Conservation (phyloP, 2,888 invertebrate genomes). For the Caenorhabditis doughertyi region DNA sequence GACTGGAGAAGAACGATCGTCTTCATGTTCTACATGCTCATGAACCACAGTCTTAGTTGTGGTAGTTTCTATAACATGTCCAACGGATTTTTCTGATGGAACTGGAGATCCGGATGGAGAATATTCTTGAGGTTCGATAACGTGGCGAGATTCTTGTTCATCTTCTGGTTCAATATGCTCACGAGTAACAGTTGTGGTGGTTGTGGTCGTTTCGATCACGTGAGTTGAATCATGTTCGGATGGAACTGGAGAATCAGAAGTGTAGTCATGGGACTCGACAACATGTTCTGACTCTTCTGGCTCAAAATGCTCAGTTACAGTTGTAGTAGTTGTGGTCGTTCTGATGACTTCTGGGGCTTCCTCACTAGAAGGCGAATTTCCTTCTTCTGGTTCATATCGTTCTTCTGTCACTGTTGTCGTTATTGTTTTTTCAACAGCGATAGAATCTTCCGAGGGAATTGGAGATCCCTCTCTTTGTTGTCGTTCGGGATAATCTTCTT, state of each 20-base stretch:
- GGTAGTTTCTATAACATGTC: slow-evolving; percentile 29
- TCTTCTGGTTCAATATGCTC: slow-evolving; percentile 42
- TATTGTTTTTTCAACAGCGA: slow-evolving; percentile 54
- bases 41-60: slow-evolving; percentile 37
- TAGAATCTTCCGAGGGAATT: slow-evolving; percentile 24
- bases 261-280: slow-evolving; percentile 4
- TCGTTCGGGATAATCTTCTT: neutral
- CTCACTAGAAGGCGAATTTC: neutral
- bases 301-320: slow-evolving; percentile 21
- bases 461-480: slow-evolving; percentile 27
- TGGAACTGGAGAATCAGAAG: slow-evolving; percentile 45
- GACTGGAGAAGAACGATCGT: neutral
- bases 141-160: neutral
- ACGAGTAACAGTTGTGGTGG: slow-evolving; percentile 46
- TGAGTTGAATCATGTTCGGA: slow-evolving; percentile 24
- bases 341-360: neutral
- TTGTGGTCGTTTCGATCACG: slow-evolving; percentile 25
- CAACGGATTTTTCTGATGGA: slow-evolving; percentile 21
- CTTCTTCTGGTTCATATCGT: slow-evolving; percentile 35
- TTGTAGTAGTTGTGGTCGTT: slow-evolving; percentile 26
- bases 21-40: slow-evolving; percentile 31
- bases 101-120: slow-evolving; percentile 12
- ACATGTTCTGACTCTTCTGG: slow-evolving; percentile 22
- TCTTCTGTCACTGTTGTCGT: slow-evolving; percentile 58
- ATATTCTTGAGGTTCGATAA: slow-evolving; percentile 2